These are phyloP conservation scores for Drosophila prosaltans DNA, from an alignment of 1,140 invertebrate genomes.

Conservation along the genomic window DNA sequence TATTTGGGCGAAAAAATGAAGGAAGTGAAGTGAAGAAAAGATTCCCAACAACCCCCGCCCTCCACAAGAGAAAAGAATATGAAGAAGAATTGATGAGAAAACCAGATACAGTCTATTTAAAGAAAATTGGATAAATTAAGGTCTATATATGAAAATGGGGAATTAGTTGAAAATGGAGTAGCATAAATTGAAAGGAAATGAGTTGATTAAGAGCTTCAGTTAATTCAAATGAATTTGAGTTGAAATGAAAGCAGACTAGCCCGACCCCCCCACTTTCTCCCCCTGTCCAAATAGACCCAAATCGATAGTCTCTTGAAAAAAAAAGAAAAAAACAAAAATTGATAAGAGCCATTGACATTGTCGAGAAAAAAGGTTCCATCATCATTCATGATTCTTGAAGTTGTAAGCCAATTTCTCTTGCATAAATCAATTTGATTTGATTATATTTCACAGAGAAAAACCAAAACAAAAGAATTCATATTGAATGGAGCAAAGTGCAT, in stretches of 20 bases:
- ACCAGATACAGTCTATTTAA: slow-evolving; percentile 8
- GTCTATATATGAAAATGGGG: background rate
- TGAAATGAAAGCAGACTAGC: background rate
- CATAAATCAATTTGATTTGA: too few species aligned
- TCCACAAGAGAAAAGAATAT: background rate
- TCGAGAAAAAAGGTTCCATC: too few species aligned
- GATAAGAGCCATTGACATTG: too few species aligned
- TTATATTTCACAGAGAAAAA: too few species aligned
- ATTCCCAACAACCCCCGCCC: background rate
- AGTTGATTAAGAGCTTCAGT: slow-evolving; percentile 5
- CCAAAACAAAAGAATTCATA: too few species aligned
- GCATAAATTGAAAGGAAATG: slow-evolving; percentile 9
- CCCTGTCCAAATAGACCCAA: too few species aligned
- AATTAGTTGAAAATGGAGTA: slow-evolving; percentile 8
- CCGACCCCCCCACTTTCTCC: too few species aligned
- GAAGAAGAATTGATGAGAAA: slow-evolving; percentile 7
- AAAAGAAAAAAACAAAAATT: too few species aligned
- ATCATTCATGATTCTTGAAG: too few species aligned
- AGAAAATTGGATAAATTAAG: slow-evolving; percentile 4
- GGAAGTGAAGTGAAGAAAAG: slow-evolving; percentile 8
- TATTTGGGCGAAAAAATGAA: background rate
- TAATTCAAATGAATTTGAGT: slow-evolving; percentile 1
- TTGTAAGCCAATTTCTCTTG: too few species aligned
- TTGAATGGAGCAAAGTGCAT: too few species aligned
- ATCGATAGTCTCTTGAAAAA: too few species aligned